Conservation (phyloP, 2,797 vertebrate genomes). For the Percopsis omiscomaycus region DNA sequence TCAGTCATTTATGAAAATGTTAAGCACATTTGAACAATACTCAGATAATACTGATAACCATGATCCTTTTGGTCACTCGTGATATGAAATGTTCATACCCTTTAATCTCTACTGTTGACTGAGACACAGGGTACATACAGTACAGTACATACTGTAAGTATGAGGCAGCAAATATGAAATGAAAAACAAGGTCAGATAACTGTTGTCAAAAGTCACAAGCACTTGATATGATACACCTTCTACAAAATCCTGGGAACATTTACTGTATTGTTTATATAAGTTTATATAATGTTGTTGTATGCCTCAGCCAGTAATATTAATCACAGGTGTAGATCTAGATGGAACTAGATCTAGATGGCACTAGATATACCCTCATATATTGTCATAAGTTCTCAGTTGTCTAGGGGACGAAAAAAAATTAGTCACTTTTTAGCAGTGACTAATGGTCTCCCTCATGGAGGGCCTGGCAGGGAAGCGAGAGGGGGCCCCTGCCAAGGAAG, state of each 20-base stretch:
- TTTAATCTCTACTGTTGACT: too few relatives aligned
- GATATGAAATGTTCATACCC: too few relatives aligned
- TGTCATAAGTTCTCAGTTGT: neutral
- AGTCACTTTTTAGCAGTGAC: slow-evolving; percentile 23
- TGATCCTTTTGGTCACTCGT: too few relatives aligned
- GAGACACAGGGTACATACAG: too few relatives aligned
- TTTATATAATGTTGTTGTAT: too few relatives aligned
- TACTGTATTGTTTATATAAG: too few relatives aligned
- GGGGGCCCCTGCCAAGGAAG: neutral
- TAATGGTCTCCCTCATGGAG: neutral
- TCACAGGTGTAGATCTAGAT: neutral
- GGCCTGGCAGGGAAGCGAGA: slow-evolving; percentile 1
- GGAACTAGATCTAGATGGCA: neutral
- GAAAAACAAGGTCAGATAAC: neutral
- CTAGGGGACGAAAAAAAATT: neutral
- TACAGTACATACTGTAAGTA: neutral
- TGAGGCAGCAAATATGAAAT: neutral
- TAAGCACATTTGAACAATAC: too few relatives aligned
- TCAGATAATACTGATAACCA: too few relatives aligned
- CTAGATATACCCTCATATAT: neutral
- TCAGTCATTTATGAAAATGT: too few relatives aligned
- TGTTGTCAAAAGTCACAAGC: neutral
- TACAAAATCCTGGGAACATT: neutral
- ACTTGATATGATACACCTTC: neutral
- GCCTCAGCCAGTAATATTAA: too few relatives aligned